Percentiles rank a stretch among this genome's conserved stretches.
Evolutionary conservation across 1,140 invertebrate species (phyloP).

Genomic region (Patella vulgata): DNA sequence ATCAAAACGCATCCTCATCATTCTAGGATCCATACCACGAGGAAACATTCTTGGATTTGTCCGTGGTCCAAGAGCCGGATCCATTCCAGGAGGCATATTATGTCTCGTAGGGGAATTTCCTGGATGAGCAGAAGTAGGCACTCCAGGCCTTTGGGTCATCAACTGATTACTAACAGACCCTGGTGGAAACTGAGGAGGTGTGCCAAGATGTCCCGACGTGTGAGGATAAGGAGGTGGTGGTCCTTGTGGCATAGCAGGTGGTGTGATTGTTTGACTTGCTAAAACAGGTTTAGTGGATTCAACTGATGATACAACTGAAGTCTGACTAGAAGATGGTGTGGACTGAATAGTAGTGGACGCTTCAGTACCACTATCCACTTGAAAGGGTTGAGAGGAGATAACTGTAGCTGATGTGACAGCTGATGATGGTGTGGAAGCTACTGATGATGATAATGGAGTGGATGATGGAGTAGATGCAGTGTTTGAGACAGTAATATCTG

Average conservation of each 20-base stretch:
- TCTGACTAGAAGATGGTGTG: slow-evolving; percentile 1
- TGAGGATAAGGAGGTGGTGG: slow-evolving; percentile 60
- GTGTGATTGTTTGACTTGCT: slow-evolving; percentile 9
- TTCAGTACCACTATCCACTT: neutral
- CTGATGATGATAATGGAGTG: slow-evolving; percentile 10
- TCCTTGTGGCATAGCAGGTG: slow-evolving; percentile 37
- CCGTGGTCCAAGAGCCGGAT: too few relatives aligned
- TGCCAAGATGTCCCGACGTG: slow-evolving; percentile 61
- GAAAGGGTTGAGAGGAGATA: too few relatives aligned
- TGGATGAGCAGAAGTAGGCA: neutral
- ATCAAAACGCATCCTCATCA: too few relatives aligned
- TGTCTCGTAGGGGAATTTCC: slow-evolving; percentile 1
- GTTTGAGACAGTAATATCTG: slow-evolving; percentile 1
- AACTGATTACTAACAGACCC: slow-evolving; percentile 15
- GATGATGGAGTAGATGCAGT: slow-evolving; percentile 14
- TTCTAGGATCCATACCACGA: neutral
- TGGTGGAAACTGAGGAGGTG: slow-evolving; percentile 15
- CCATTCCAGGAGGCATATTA: too few relatives aligned
- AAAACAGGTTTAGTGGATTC: neutral
- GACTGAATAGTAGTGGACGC: neutral
- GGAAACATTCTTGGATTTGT: slow-evolving; percentile 5
- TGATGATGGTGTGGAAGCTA: neutral
- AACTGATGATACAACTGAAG: neutral
- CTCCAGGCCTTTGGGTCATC: neutral
- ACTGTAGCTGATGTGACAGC: neutral